Percentiles rank a stretch among this genome's conserved stretches.
phyloP scores from a whole-genome alignment of 2,888 invertebrate species.

The Latrodectus hesperus region DNA sequence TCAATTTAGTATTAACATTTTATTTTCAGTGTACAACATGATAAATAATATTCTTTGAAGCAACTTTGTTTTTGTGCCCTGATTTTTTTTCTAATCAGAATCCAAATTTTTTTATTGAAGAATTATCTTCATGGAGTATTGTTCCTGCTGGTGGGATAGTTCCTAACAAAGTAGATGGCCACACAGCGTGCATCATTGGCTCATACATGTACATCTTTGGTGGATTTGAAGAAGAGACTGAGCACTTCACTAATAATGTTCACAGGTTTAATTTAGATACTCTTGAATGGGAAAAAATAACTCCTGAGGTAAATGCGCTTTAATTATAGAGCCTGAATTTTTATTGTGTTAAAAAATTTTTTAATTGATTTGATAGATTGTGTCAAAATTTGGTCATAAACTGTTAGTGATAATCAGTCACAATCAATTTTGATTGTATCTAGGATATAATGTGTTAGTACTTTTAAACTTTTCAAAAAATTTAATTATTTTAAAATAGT shows the following conservation, averaged over 20 bases:
- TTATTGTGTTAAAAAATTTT: no score
- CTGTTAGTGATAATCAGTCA: no score
- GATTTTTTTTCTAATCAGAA: slow-evolving; percentile 11
- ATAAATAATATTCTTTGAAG: not conserved
- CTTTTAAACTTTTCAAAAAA: no score
- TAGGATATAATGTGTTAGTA: no score
- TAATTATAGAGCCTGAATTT: no score
- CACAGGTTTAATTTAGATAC: slow-evolving; percentile 84
- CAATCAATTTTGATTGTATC: no score
- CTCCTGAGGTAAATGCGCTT: slow-evolving; percentile 71
- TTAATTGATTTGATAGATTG: no score
- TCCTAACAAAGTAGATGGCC: slow-evolving; percentile 91
- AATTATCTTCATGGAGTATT: slow-evolving; percentile 74
- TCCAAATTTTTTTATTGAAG: slow-evolving; percentile 71
- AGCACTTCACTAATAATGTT: slow-evolving; percentile 86
- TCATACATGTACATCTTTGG: slow-evolving; percentile 92
- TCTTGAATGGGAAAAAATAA: slow-evolving; percentile 80
- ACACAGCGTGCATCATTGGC: slow-evolving; percentile 87
- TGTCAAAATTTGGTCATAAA: no score
- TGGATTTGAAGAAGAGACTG: slow-evolving; percentile 89
- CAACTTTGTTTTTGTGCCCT: not conserved
- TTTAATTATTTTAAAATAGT: no score
- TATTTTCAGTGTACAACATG: no score
- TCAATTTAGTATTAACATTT: no score
- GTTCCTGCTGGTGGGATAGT: slow-evolving; percentile 79